These are phyloP conservation scores for Leucophenga varia DNA, from an alignment of 1,140 invertebrate genomes.

Conservation along the genomic window DNA sequence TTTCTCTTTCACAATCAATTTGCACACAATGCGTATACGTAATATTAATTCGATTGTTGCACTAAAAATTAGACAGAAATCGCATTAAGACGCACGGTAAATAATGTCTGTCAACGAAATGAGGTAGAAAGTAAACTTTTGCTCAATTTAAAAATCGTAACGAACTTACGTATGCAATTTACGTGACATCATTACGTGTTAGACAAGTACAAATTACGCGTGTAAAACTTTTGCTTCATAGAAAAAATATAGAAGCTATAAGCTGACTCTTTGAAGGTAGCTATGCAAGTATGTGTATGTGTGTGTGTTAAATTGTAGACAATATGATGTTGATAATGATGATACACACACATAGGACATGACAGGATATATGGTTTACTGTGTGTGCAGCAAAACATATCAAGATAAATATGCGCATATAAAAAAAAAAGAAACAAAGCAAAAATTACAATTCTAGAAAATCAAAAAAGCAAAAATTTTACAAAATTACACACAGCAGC, in stretches of 20 bases:
- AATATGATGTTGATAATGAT: constrained; percentile 53
- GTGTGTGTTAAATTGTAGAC: constrained; percentile 24
- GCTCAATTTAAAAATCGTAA: constrained; percentile 24
- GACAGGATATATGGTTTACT: no score
- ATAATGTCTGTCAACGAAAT: no score
- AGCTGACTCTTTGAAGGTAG: no score
- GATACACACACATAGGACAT: no score
- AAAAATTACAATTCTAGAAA: no score
- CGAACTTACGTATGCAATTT: constrained; percentile 49
- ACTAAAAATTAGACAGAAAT: no score
- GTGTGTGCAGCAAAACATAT: constrained; percentile 18
- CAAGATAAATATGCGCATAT: constrained; percentile 41
- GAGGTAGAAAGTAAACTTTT: no score
- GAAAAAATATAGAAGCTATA: no score
- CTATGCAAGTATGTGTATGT: constrained; percentile 1
- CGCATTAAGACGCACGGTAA: no score
- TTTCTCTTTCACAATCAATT: no score
- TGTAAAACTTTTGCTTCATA: background rate
- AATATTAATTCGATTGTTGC: constrained; percentile 53
- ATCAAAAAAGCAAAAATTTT: background rate
- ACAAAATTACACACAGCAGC: no score
- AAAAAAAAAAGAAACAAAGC: no score
- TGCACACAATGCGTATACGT: constrained; percentile 37
- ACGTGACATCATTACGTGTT: constrained; percentile 53
- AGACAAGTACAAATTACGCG: constrained; percentile 54